These are phyloP conservation scores for Drosophila niveifrons DNA, from an alignment of 2,888 invertebrate species.

Conservation along the genomic window DNA sequence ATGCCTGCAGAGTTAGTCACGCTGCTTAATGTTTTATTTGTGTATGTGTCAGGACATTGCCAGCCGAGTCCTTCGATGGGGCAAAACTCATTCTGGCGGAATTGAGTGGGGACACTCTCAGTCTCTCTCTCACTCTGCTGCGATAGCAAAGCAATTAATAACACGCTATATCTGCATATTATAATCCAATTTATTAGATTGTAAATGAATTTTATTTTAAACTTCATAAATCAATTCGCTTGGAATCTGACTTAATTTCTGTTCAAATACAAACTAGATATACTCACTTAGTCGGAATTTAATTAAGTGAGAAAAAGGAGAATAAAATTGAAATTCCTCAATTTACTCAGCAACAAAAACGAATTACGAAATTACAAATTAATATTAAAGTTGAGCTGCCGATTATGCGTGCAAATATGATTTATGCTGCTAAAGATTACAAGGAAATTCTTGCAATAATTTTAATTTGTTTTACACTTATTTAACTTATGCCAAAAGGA, in stretches of 20 bases:
- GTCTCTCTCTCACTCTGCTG: no score
- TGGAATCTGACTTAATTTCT: not conserved
- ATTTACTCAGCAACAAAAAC: no score
- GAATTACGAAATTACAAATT: no score
- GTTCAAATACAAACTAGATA: no score
- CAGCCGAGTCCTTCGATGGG: not conserved
- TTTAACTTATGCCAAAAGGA: no score
- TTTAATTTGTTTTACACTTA: not conserved
- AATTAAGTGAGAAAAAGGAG: no score
- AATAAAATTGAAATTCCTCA: no score
- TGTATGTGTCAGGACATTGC: conserved; percentile 11
- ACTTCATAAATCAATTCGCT: conserved; percentile 2
- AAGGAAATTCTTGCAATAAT: not conserved
- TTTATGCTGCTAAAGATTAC: not conserved
- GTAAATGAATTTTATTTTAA: conserved; percentile 1
- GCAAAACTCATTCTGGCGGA: conserved; percentile 6
- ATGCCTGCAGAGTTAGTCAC: conserved; percentile 48
- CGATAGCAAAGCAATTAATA: conserved; percentile 14
- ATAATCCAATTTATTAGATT: conserved; percentile 12
- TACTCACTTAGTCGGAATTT: no score
- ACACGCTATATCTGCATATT: conserved; percentile 5
- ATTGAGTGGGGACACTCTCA: conserved; percentile 19
- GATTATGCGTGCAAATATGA: no score
- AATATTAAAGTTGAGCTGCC: no score
- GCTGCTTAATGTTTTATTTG: conserved; percentile 41